Evolutionary conservation across 1,140 invertebrate genomes (phyloP), one percentile per base, ranked within the genome.

Genomic region (Heliconius melpomene): DNA sequence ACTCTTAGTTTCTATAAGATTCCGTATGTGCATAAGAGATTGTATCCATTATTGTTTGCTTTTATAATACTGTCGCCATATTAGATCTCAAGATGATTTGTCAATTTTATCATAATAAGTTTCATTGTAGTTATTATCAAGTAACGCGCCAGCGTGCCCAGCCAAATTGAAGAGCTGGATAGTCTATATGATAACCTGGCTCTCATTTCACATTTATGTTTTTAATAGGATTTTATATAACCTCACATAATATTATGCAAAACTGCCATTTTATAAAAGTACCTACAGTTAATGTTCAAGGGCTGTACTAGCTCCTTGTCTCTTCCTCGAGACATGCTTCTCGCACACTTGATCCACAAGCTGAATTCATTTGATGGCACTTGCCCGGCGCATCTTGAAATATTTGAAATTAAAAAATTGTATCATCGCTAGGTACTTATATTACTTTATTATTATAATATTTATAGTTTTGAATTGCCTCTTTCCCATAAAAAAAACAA

Each of bases 311-410:
- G 23, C 23, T 66, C 60, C 60, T 66, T 66, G 26, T 66, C 60
- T 66, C 13, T 66, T 26, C 60, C 60, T 66, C 60, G 60, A 66
- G 60, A 66, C 60, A 66, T 26, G 9, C 60, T 66, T 66, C 60
- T 66, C 23, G 60, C 60, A 26, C 23, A 66, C 60, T 66, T 66
- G 23, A 66, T 66, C 60, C 23, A 29, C n/a, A 66, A 26, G 60
- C 60, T 66, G 60, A 66, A 66, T 66, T 26, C 60, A 66, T 66
- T 66, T 66, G 60, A 66, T 66, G 60, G 23, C 60, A 66, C 60
- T 66, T 66, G 60, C n/a, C 60, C 60, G 60, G 60, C 23, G 60
- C 60, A 66, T 26, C 60, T 66, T 66, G 26, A 29, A 7, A 66
- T 26, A 66, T 66, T 66, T 29, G 60, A 66, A 66, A 66, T 66